A percentile compares a stretch with the other conserved stretches of the same genome.
Evolutionary conservation across 2,113 vertebrate genomes (phyloP).

Genomic region (Ifrita kowaldi): DNA sequence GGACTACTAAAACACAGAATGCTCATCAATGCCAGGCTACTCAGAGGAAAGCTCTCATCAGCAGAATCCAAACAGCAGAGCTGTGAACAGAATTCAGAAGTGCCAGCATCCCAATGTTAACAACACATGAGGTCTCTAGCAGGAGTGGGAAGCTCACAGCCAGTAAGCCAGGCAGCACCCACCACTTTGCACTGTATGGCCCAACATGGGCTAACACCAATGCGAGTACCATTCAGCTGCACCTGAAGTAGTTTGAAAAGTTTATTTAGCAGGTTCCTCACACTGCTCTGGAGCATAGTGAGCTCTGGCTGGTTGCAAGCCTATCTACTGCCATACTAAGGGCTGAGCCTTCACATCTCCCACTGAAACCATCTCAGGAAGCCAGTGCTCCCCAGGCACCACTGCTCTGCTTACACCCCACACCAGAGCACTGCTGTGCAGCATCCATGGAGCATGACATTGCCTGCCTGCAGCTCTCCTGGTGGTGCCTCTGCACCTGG

Average conservation of each 20-base stretch:
- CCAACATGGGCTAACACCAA: neutral
- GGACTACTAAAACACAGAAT: neutral
- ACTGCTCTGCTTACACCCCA: neutral
- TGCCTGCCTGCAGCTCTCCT: neutral
- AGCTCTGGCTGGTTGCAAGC: neutral
- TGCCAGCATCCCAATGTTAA: neutral
- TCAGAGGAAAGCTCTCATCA: neutral
- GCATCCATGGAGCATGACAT: neutral
- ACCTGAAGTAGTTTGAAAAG: neutral
- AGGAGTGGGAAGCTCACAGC: neutral
- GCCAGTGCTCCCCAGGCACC: neutral
- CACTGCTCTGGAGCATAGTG: neutral
- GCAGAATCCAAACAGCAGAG: neutral
- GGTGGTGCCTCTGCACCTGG: neutral
- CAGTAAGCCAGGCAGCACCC: neutral
- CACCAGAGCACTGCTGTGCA: neutral
- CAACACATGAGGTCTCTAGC: neutral
- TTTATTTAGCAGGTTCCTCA: neutral
- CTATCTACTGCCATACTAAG: neutral
- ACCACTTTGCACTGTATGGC: neutral
- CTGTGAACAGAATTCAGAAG: neutral
- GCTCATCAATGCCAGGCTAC: neutral
- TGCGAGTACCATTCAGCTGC: neutral
- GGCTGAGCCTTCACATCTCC: neutral
- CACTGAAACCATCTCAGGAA: neutral